A percentile compares a stretch with the other conserved stretches of the same genome.
Evolutionary conservation across 2,888 invertebrate species (phyloP).

Genomic region (Gymnosoma rotundatum): DNA sequence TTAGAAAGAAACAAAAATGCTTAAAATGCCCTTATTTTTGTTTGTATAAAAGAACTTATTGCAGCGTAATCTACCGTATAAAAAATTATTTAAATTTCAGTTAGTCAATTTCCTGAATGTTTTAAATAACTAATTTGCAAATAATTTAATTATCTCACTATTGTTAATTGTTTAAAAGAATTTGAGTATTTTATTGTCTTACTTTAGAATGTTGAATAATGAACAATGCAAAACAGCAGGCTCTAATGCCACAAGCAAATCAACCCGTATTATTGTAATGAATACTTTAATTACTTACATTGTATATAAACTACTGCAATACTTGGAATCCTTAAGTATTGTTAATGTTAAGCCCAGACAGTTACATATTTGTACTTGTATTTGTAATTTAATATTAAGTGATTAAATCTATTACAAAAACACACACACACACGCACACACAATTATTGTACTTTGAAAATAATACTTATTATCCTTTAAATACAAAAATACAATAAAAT

Average conservation of each 20-base stretch:
- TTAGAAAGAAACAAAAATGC: too few species aligned
- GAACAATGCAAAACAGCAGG: slow-evolving; percentile 7
- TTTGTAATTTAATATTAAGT: slow-evolving; percentile 56
- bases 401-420: slow-evolving; percentile 46
- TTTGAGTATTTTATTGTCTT: background rate
- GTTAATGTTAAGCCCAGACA: slow-evolving; percentile 45
- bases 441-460: slow-evolving; percentile 14
- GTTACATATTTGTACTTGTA: slow-evolving; percentile 25
- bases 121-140: slow-evolving; percentile 48
- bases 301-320: slow-evolving; percentile 9
- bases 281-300: slow-evolving; percentile 52
- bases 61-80: too few species aligned
- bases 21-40: too few species aligned
- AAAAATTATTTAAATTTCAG: background rate
- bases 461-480: slow-evolving; percentile 55
- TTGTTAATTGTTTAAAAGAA: slow-evolving; percentile 31
- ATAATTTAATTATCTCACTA: slow-evolving; percentile 28
- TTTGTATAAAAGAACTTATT: too few species aligned
- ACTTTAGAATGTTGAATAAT: background rate
- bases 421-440: background rate
- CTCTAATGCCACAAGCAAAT: background rate
- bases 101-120: slow-evolving; percentile 18
- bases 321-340: slow-evolving; percentile 18
- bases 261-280: slow-evolving; percentile 24
- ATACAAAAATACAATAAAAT: slow-evolving; percentile 46